These are phyloP conservation scores for Zophobas atratus DNA, from an alignment of 1,140 invertebrate genomes.

Conservation along the genomic window DNA sequence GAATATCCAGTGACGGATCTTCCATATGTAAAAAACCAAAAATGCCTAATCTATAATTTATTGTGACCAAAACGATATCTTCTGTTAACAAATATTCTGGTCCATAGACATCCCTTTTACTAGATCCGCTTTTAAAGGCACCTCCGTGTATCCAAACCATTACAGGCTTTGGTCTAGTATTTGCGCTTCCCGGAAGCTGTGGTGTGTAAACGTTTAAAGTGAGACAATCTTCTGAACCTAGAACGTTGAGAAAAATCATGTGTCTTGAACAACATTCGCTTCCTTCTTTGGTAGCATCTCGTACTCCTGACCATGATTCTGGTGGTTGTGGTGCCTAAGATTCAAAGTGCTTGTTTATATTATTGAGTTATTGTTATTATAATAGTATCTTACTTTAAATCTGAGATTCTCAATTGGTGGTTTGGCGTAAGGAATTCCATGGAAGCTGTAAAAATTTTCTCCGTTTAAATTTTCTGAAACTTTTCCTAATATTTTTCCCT, in stretches of 20 bases:
- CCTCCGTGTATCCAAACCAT: conserved; percentile 73
- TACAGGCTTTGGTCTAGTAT: conserved; percentile 65
- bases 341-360: neutral
- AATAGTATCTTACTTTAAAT: conserved; percentile 70
- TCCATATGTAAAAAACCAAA: conserved; percentile 69
- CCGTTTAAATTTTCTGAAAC: conserved; percentile 62
- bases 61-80: conserved; percentile 77
- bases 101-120: conserved; percentile 69
- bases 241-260: conserved; percentile 23
- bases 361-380: neutral
- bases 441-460: conserved; percentile 69
- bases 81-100: conserved; percentile 77
- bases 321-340: conserved; percentile 51
- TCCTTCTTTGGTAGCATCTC: conserved; percentile 70
- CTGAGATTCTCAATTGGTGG: conserved; percentile 76
- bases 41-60: conserved; percentile 78
- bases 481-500: conserved; percentile 55
- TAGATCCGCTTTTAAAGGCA: conserved; percentile 69
- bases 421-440: conserved; percentile 78
- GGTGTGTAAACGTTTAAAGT: conserved; percentile 87
- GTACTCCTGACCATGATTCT: conserved; percentile 78
- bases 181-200: conserved; percentile 68
- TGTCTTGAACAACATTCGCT: conserved; percentile 51
- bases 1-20: conserved; percentile 65
- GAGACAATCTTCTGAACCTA: conserved; percentile 79